phyloP scores from a whole-genome alignment of 2,888 invertebrate species.

The Ophion costatus region DNA sequence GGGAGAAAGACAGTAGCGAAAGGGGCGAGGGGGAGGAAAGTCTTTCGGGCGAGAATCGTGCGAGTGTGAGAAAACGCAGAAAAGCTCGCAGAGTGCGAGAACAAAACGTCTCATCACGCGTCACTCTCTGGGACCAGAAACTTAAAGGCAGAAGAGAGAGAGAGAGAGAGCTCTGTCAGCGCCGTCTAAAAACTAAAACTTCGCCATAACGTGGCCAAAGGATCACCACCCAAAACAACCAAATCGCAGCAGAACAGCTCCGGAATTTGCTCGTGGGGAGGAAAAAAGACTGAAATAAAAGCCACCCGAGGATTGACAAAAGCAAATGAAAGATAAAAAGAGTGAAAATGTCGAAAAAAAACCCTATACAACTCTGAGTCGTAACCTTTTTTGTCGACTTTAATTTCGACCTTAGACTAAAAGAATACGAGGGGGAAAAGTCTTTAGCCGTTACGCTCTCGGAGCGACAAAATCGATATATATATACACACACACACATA shows the following conservation, averaged over 20 bases:
- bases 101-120: constrained; percentile 37
- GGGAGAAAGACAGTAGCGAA: constrained; percentile 7
- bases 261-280: constrained; percentile 33
- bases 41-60: not conserved
- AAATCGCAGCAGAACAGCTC: constrained; percentile 20
- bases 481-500: constrained; percentile 49
- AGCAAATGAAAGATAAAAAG: constrained; percentile 8
- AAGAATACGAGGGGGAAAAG: constrained; percentile 41
- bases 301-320: not conserved
- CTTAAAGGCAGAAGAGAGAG: constrained; percentile 6
- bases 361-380: constrained; percentile 41
- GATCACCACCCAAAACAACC: constrained; percentile 37
- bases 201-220: constrained; percentile 26
- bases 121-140: constrained; percentile 15
- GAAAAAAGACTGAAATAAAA: constrained; percentile 22
- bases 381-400: constrained; percentile 33
- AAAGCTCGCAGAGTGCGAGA: constrained; percentile 23
- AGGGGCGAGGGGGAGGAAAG: constrained; percentile 22
- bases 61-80: constrained; percentile 27
- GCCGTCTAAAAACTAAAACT: constrained; percentile 49
- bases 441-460: constrained; percentile 1
- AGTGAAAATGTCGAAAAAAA: constrained; percentile 29
- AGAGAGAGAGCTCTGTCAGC: constrained; percentile 49
- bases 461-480: constrained; percentile 46
- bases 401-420: constrained; percentile 34